A percentile compares a stretch with the other conserved stretches of the same genome.
These are phyloP conservation scores for Stichodactyla mertensii DNA, from an alignment of 64 coral and sea anemone genomes.

Conservation along the genomic window DNA sequence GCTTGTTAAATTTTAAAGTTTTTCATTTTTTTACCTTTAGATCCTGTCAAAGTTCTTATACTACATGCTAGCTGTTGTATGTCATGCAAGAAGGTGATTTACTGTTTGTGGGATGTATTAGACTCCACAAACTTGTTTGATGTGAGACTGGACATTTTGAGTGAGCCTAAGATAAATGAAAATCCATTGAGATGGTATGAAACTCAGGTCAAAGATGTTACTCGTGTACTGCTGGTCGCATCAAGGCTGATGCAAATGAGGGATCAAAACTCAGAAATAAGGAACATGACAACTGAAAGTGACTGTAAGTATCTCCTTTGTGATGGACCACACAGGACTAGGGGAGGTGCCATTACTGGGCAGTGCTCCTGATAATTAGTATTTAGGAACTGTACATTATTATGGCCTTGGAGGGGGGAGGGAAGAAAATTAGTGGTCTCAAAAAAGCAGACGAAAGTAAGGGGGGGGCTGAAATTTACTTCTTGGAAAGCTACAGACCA, in stretches of 20 bases:
- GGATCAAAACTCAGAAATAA: not conserved
- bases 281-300: not conserved
- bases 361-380: no score
- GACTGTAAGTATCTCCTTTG: not conserved
- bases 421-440: no score
- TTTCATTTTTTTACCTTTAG: not conserved
- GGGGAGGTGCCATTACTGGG: no score
- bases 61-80: constrained; percentile 18
- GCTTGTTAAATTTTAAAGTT: not conserved
- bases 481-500: no score
- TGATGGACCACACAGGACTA: no score
- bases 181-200: constrained; percentile 30
- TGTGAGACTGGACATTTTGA: constrained; percentile 11
- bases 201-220: not conserved
- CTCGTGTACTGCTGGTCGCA: not conserved
- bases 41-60: constrained; percentile 11
- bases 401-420: no score
- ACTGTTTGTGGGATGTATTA: constrained; percentile 10
- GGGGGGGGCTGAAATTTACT: no score
- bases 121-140: not conserved
- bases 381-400: no score
- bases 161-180: not conserved
- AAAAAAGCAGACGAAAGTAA: no score
- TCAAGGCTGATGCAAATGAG: not conserved
- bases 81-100: constrained; percentile 15